These are phyloP conservation scores for Megalurothrips usitatus DNA, from an alignment of 2,888 invertebrate species.

Conservation along the genomic window DNA sequence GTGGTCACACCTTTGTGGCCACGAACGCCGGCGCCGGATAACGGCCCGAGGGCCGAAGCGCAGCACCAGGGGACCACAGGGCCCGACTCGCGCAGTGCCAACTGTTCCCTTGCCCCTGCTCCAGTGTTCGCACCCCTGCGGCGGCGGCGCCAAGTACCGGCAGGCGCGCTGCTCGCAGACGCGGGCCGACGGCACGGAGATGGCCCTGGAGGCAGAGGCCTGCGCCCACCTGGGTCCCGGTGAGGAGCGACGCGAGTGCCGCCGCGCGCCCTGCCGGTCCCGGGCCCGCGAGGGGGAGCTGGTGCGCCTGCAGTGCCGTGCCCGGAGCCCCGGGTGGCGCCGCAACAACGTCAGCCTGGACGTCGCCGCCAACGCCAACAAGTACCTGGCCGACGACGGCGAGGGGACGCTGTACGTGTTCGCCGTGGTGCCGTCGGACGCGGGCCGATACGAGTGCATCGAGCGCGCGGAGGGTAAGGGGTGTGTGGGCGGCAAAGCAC, in stretches of 20 bases:
- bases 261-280: background rate
- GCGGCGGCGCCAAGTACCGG: slow-evolving; percentile 10
- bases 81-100: no score
- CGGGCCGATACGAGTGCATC: background rate
- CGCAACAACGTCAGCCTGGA: background rate
- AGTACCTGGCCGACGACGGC: slow-evolving; percentile 16
- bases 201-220: background rate
- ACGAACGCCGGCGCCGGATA: no score
- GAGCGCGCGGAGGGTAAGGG: background rate
- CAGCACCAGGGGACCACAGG: no score
- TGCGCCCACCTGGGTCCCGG: slow-evolving; percentile 7
- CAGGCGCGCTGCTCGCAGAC: slow-evolving; percentile 6
- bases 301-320: background rate
- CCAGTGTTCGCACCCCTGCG: background rate
- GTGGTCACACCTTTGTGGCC: no score
- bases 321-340: background rate
- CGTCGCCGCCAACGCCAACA: background rate
- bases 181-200: background rate
- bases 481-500: no score
- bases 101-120: background rate
- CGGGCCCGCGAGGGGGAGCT: background rate
- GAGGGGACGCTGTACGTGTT: background rate
- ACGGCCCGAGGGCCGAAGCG: no score
- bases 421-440: background rate
- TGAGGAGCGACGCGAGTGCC: background rate